A percentile compares a stretch with the other conserved stretches of the same genome.
Evolutionary conservation across 1,140 invertebrate species (phyloP).

Genomic region (Drosophila seguyi): DNA sequence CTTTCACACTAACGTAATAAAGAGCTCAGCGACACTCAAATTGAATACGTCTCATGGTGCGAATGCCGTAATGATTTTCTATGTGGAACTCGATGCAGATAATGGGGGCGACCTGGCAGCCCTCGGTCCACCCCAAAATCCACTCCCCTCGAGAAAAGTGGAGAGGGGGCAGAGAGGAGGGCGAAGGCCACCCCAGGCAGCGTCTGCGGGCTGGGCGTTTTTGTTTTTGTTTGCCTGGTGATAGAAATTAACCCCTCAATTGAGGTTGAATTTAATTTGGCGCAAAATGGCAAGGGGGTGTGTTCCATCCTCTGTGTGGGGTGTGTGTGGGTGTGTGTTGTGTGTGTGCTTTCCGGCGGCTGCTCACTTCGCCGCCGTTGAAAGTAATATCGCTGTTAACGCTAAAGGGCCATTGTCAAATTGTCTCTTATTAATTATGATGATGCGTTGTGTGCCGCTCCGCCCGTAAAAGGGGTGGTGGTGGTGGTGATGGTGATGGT

Average conservation of each 20-base stretch:
- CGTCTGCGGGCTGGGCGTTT: conserved; percentile 54
- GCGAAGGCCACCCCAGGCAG: conserved; percentile 46
- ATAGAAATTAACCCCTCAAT: conserved; percentile 85
- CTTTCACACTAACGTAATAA: conserved; percentile 85
- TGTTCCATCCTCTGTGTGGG: conserved; percentile 23
- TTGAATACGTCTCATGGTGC: conserved; percentile 82
- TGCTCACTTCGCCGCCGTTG: conserved; percentile 66
- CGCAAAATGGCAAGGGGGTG: conserved; percentile 83
- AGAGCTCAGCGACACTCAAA: conserved; percentile 85
- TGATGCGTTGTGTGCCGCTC: conserved; percentile 68
- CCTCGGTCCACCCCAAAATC: conserved; percentile 7
- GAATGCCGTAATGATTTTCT: conserved; percentile 84
- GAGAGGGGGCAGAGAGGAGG: not conserved
- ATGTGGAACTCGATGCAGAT: conserved; percentile 82
- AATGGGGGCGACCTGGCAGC: conserved; percentile 58
- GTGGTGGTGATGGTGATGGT: conserved; percentile 15
- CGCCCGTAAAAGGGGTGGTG: conserved; percentile 7
- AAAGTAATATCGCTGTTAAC: conserved; percentile 83
- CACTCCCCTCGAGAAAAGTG: conserved; percentile 13
- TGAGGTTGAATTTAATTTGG: conserved; percentile 85
- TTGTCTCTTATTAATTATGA: conserved; percentile 84
- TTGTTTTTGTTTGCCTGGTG: conserved; percentile 82
- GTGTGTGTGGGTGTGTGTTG: conserved; percentile 26
- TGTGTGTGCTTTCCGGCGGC: conserved; percentile 44
- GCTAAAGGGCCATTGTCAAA: conserved; percentile 83